Evolutionary conservation across 2,888 invertebrate species (phyloP).

Genomic region (Lycia hirtaria): DNA sequence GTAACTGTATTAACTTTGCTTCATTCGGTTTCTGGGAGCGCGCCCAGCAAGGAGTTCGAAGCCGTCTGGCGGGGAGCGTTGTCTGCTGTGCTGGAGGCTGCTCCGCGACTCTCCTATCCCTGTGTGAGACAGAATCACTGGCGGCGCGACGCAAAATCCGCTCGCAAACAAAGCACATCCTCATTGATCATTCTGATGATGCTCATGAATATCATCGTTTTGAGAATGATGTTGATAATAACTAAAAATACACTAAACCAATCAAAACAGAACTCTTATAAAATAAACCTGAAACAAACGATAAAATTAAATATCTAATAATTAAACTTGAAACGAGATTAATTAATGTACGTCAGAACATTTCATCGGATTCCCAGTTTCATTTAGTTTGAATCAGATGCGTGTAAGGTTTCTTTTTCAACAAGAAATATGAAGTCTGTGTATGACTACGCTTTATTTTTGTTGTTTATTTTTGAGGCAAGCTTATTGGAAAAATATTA

Average conservation of each 20-base stretch:
- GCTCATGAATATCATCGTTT: slow-evolving; percentile 42
- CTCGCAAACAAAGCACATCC: slow-evolving; percentile 53
- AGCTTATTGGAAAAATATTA: neutral
- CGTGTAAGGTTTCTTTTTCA: slow-evolving; percentile 52
- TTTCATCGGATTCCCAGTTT: slow-evolving; percentile 49
- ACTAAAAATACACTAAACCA: slow-evolving; percentile 2
- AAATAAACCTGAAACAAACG: slow-evolving; percentile 11
- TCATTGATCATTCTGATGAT: slow-evolving; percentile 44
- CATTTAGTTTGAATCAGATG: slow-evolving; percentile 47
- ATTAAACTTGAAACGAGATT: neutral
- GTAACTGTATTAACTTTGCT: slow-evolving; percentile 86
- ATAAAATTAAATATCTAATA: slow-evolving; percentile 26
- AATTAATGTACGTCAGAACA: slow-evolving; percentile 27
- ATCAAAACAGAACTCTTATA: slow-evolving; percentile 5
- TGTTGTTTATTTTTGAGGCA: neutral
- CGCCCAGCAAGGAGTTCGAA: slow-evolving; percentile 93
- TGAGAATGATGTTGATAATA: slow-evolving; percentile 26
- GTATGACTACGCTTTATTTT: neutral
- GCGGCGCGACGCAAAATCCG: slow-evolving; percentile 65
- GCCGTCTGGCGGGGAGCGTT: slow-evolving; percentile 89
- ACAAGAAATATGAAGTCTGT: slow-evolving; percentile 42
- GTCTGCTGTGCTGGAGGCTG: slow-evolving; percentile 74
- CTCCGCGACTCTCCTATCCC: slow-evolving; percentile 81
- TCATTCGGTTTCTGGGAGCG: slow-evolving; percentile 88
- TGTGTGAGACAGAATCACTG: slow-evolving; percentile 83